These are phyloP conservation scores for Autographa gamma DNA, from an alignment of 2,888 invertebrate genomes.

Conservation along the genomic window DNA sequence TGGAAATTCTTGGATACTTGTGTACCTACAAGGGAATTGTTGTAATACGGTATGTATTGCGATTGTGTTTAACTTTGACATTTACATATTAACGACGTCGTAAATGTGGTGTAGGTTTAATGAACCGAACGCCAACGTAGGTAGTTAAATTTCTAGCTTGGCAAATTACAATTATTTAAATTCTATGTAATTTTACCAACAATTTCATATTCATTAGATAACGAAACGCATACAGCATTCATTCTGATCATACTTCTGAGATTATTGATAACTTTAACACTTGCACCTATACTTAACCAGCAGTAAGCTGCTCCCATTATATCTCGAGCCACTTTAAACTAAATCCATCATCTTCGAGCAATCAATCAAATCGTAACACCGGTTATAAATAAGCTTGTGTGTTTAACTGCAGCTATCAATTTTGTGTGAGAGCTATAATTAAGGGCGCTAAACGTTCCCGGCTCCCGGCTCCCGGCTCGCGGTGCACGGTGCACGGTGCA, in stretches of 20 bases:
- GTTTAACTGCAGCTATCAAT: constrained; percentile 39
- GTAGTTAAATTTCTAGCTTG: background rate
- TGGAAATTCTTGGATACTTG: background rate
- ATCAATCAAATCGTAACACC: constrained; percentile 44
- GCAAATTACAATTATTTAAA: background rate
- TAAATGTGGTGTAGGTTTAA: background rate
- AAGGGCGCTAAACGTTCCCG: constrained; percentile 36
- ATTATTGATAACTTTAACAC: constrained; percentile 1
- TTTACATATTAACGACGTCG: background rate
- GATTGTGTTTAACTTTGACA: background rate
- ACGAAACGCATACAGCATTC: background rate
- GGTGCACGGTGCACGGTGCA: constrained; percentile 8
- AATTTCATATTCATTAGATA: background rate
- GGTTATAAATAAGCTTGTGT: constrained; percentile 35
- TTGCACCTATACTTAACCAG: constrained; percentile 10
- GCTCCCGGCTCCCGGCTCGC: constrained; percentile 38
- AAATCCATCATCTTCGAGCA: constrained; percentile 45
- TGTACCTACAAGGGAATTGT: background rate
- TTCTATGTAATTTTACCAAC: background rate
- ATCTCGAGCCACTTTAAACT: constrained; percentile 22
- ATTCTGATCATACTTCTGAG: background rate
- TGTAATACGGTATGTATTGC: constrained; percentile 5
- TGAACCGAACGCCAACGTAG: background rate
- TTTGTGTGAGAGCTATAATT: constrained; percentile 36
- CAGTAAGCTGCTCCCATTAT: constrained; percentile 8